Evolutionary conservation across 2,113 vertebrate species (phyloP).

Genomic region (Eublepharis macularius): DNA sequence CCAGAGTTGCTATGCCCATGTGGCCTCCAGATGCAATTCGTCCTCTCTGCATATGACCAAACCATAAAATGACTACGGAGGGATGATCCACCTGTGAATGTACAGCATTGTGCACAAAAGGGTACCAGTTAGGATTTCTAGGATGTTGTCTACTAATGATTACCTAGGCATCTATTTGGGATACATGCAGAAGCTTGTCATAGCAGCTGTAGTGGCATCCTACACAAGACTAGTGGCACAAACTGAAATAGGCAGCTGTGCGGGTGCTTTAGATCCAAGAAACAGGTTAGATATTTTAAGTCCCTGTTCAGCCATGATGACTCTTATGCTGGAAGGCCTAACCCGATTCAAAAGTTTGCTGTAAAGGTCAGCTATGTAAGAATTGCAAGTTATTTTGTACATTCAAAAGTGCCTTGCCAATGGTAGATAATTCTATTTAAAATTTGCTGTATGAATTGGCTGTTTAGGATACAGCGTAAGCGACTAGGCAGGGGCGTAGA

Average conservation of each 20-base stretch:
- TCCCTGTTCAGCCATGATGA: neutral
- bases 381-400: neutral
- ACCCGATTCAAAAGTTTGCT: neutral
- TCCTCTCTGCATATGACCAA: too few species aligned
- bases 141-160: too few species aligned
- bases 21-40: too few species aligned
- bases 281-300: neutral
- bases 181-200: too few species aligned
- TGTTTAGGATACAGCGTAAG: neutral
- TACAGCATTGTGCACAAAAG: too few species aligned
- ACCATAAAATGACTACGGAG: too few species aligned
- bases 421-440: neutral
- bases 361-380: neutral
- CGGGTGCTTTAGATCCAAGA: neutral
- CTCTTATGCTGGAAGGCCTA: too few species aligned
- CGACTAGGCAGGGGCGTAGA: too few species aligned
- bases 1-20: too few species aligned
- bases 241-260: neutral
- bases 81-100: too few species aligned
- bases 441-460: neutral
- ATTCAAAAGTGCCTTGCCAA: neutral
- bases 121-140: too few species aligned
- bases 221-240: neutral
- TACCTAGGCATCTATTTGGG: too few species aligned
- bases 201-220: neutral